phyloP scores from a whole-genome alignment of 2,113 vertebrate genomes.

The Scopus umbretta region DNA sequence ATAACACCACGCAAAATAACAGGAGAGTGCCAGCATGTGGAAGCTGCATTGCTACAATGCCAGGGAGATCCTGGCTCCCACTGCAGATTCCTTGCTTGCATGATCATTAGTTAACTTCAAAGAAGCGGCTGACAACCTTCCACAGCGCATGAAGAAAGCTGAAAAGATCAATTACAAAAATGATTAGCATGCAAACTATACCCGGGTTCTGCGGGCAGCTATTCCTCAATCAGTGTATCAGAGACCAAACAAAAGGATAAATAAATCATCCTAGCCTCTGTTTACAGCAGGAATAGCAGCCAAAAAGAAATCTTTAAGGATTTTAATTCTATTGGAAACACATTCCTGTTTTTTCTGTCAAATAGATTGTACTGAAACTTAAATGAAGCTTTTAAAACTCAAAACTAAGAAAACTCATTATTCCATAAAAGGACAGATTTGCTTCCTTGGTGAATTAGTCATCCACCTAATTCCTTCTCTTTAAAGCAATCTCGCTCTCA shows the following conservation, averaged over 20 bases:
- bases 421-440: not conserved
- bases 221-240: not conserved
- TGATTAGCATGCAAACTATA: slow-evolving; percentile 63
- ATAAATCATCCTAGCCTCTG: slow-evolving; percentile 28
- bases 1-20: not conserved
- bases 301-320: slow-evolving; percentile 33
- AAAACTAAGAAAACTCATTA: slow-evolving; percentile 5
- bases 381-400: not conserved
- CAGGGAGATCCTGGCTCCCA: slow-evolving; percentile 36
- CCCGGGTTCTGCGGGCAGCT: not conserved
- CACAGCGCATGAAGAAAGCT: slow-evolving; percentile 55
- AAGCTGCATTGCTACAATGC: not conserved
- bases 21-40: not conserved
- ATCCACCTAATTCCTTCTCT: not conserved
- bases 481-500: not conserved
- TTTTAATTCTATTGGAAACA: slow-evolving; percentile 35
- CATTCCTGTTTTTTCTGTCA: slow-evolving; percentile 18
- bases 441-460: not conserved
- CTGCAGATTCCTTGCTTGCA: slow-evolving; percentile 13
- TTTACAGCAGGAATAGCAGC: slow-evolving; percentile 30
- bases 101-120: slow-evolving; percentile 74
- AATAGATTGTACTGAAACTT: not conserved
- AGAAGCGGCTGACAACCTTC: slow-evolving; percentile 73
- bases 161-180: slow-evolving; percentile 76
- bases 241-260: slow-evolving; percentile 32